Conservation (phyloP, 2,888 invertebrate species). For the Dryadula phaetusa region DNA sequence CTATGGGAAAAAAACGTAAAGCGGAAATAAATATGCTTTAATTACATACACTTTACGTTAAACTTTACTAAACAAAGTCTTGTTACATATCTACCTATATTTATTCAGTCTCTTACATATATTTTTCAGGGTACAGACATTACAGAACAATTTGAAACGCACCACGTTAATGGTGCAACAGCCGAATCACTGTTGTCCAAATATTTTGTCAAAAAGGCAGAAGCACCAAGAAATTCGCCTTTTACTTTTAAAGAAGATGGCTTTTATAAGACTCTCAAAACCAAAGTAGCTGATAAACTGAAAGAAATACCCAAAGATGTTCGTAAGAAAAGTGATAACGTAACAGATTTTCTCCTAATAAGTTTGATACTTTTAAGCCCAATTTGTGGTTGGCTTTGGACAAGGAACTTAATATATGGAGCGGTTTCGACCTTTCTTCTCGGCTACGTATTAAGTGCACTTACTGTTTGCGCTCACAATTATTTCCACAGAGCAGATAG, state of each 20-base stretch:
- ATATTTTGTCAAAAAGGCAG: constrained; percentile 87
- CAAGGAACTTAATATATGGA: constrained; percentile 57
- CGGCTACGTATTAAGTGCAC: constrained; percentile 61
- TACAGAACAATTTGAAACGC: constrained; percentile 86
- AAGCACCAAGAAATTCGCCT: constrained; percentile 86
- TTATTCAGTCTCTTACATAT: too few relatives aligned
- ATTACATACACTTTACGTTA: too few relatives aligned
- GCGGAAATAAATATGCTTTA: too few relatives aligned
- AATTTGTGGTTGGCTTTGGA: constrained; percentile 64
- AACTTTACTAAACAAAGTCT: too few relatives aligned
- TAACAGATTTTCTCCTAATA: constrained; percentile 62
- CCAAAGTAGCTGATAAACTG: constrained; percentile 81
- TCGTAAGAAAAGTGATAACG: constrained; percentile 64
- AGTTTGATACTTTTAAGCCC: constrained; percentile 58
- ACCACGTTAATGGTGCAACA: constrained; percentile 79
- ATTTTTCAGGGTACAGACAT: constrained; percentile 86
- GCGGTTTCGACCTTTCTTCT: constrained; percentile 56
- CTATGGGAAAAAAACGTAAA: too few relatives aligned
- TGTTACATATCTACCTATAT: too few relatives aligned
- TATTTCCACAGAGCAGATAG: constrained; percentile 91
- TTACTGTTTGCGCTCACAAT: constrained; percentile 88
- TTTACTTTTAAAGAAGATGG: constrained; percentile 90
- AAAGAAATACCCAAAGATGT: constrained; percentile 75
- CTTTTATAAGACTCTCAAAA: constrained; percentile 90
- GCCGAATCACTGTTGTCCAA: constrained; percentile 87